phyloP scores from a whole-genome alignment of 2,797 vertebrate species.

The Miichthys miiuy region DNA sequence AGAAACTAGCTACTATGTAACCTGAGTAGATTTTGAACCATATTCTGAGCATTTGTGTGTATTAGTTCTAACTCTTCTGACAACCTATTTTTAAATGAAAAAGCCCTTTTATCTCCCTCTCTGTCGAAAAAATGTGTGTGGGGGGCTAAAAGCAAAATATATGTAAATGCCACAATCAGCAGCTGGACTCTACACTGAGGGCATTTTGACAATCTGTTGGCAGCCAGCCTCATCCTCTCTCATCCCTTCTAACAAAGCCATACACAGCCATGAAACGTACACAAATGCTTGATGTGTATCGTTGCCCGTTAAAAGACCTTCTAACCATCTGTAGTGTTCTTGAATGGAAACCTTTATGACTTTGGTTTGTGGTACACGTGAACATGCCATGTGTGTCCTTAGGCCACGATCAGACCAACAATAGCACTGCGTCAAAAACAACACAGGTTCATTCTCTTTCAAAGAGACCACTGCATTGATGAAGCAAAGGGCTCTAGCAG shows the following conservation, averaged over 20 bases:
- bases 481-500: neutral
- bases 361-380: conserved; percentile 31
- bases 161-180: conserved; percentile 57
- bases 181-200: conserved; percentile 60
- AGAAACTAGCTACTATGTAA: neutral
- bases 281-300: conserved; percentile 27
- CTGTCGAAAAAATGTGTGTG: conserved; percentile 3
- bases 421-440: conserved; percentile 20
- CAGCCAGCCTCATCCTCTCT: conserved; percentile 38
- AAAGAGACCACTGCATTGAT: neutral
- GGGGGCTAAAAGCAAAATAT: conserved; percentile 26
- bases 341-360: conserved; percentile 45
- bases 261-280: conserved; percentile 32
- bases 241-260: conserved; percentile 37
- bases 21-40: neutral
- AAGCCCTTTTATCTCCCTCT: neutral
- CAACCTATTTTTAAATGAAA: conserved; percentile 22
- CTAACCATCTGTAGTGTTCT: conserved; percentile 58
- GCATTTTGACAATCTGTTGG: conserved; percentile 62
- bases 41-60: conserved; percentile 2
- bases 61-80: conserved; percentile 10
- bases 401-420: conserved; percentile 32
- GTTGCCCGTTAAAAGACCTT: conserved; percentile 41
- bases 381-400: conserved; percentile 23
- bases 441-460: neutral